phyloP scores from a whole-genome alignment of 2,113 vertebrate genomes.

The Pseudolaguvia tuberculata region DNA sequence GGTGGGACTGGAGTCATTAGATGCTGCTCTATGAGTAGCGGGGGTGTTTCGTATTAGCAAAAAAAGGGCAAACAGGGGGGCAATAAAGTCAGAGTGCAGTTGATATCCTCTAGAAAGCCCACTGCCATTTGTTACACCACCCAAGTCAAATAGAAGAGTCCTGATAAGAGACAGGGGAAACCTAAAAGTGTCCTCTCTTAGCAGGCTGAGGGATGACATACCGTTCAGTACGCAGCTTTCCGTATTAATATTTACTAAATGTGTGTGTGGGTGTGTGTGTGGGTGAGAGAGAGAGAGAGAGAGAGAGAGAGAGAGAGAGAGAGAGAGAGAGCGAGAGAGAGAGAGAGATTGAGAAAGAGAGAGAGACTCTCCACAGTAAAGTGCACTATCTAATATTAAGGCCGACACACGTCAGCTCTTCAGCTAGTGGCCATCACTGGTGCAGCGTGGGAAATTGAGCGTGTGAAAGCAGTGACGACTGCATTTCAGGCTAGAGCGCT shows the following conservation, averaged over 20 bases:
- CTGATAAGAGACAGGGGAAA: slow-evolving; percentile 62
- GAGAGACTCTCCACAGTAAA: slow-evolving; percentile 1
- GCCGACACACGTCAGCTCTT: slow-evolving; percentile 24
- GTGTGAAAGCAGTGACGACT: slow-evolving; percentile 67
- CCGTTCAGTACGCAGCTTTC: not conserved
- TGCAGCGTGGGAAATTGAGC: slow-evolving; percentile 74
- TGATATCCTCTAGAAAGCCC: slow-evolving; percentile 50
- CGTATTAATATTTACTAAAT: not conserved
- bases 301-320: not conserved
- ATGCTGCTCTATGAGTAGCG: slow-evolving; percentile 59
- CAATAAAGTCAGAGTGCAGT: slow-evolving; percentile 59
- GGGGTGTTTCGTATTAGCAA: slow-evolving; percentile 54
- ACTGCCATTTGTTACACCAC: slow-evolving; percentile 39
- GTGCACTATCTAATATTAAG: slow-evolving; percentile 1
- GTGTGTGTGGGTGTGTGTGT: not conserved
- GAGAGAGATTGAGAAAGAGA: not conserved
- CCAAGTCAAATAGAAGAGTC: slow-evolving; percentile 56
- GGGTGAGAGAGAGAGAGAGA: not conserved
- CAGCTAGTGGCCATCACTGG: slow-evolving; percentile 16
- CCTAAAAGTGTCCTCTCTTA: slow-evolving; percentile 50
- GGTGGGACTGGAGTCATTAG: slow-evolving; percentile 79
- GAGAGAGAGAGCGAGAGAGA: too few species aligned
- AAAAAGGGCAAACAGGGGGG: slow-evolving; percentile 63
- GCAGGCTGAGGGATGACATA: slow-evolving; percentile 34
- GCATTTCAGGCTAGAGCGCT: slow-evolving; percentile 70